These are phyloP conservation scores for Tenodera sinensis DNA, from an alignment of 2,888 invertebrate species.

Conservation along the genomic window DNA sequence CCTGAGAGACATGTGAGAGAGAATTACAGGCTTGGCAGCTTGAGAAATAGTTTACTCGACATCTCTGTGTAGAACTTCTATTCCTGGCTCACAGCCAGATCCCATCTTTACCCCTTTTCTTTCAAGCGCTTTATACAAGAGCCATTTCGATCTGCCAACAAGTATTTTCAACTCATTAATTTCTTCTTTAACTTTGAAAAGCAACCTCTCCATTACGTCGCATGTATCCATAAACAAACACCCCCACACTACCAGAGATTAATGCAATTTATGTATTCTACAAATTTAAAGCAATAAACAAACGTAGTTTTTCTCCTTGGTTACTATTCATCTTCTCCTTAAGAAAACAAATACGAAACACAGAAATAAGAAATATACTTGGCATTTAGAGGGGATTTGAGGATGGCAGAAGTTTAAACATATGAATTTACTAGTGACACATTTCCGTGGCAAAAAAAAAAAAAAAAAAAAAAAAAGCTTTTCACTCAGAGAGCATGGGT, in stretches of 20 bases:
- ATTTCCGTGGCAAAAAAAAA: too few species aligned
- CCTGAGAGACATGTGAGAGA: neutral
- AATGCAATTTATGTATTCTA: neutral
- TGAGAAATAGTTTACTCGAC: neutral
- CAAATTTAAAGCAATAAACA: neutral
- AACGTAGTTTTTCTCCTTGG: neutral
- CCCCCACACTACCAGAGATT: neutral
- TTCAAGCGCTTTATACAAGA: constrained; percentile 15
- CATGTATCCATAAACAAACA: neutral
- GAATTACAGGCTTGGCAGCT: neutral
- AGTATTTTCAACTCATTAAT: constrained; percentile 31
- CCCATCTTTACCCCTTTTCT: neutral
- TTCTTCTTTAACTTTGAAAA: neutral
- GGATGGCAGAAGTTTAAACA: too few species aligned
- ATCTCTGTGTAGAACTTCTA: neutral
- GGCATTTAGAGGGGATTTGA: neutral
- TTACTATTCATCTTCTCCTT: neutral
- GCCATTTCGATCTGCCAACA: constrained; percentile 27
- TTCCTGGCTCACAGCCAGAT: neutral
- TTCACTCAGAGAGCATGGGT: too few species aligned
- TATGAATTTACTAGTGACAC: too few species aligned
- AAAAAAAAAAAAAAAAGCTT: too few species aligned
- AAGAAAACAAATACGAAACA: neutral
- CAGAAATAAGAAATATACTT: neutral
- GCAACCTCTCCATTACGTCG: constrained; percentile 9